Conservation (phyloP, 2,888 invertebrate species). For the Tridacna crocea region DNA sequence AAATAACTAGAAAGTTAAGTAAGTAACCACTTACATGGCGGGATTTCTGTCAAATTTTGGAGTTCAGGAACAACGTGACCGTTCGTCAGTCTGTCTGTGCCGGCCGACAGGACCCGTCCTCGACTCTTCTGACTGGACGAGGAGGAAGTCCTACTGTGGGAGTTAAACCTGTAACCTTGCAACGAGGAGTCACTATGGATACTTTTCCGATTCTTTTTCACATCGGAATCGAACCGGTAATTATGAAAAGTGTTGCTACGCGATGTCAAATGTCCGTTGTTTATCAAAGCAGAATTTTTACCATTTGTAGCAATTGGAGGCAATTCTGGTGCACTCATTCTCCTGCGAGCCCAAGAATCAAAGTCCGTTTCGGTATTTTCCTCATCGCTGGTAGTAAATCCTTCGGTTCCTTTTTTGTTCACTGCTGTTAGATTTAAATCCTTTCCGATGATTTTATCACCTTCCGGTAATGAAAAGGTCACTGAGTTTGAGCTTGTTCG, state of each 20-base stretch:
- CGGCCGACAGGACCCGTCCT: conserved; percentile 54
- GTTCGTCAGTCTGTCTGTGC: conserved; percentile 34
- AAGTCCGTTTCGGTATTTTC: conserved; percentile 16
- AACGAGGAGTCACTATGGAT: conserved; percentile 62
- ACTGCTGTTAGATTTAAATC: conserved; percentile 17
- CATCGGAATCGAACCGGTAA: conserved; percentile 29
- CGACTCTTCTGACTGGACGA: conserved; percentile 53
- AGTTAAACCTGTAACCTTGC: conserved; percentile 43
- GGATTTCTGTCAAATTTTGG: conserved; percentile 7
- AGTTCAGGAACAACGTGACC: conserved; percentile 2
- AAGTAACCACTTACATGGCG: conserved; percentile 9
- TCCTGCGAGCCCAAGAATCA: conserved; percentile 36
- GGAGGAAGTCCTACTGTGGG: conserved; percentile 54
- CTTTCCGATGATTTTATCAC: conserved; percentile 23
- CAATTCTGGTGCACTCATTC: conserved; percentile 71
- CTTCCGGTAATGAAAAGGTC: conserved; percentile 46
- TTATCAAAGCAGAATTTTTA: conserved; percentile 44
- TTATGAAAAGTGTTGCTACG: conserved; percentile 53
- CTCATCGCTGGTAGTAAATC: conserved; percentile 14
- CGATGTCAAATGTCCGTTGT: conserved; percentile 41
- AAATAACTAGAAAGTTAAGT: too few relatives aligned
- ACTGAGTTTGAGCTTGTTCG: conserved; percentile 28
- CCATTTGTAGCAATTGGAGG: conserved; percentile 63
- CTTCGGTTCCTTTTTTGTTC: conserved; percentile 18
- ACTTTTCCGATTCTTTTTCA: conserved; percentile 35